Percentiles rank a stretch among this genome's conserved stretches.
phyloP scores from a whole-genome alignment of 2,113 vertebrate species.

The Pomatostomus ruficeps region DNA sequence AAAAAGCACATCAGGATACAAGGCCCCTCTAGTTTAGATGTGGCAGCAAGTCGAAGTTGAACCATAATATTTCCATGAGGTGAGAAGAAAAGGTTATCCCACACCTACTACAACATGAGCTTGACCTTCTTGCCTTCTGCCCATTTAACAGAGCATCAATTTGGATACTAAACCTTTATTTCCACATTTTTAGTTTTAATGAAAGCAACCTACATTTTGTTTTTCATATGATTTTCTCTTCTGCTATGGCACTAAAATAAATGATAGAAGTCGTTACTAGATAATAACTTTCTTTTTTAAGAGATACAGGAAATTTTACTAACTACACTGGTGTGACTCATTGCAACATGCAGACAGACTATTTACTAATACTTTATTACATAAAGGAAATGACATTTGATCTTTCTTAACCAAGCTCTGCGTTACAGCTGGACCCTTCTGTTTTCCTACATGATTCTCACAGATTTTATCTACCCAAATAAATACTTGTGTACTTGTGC shows the following conservation, averaged over 20 bases:
- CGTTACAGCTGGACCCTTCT: neutral
- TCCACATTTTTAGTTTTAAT: neutral
- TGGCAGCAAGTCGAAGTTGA: neutral
- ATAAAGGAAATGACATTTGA: constrained; percentile 53
- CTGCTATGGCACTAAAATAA: neutral
- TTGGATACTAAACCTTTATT: neutral
- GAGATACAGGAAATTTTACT: neutral
- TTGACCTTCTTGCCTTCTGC: neutral
- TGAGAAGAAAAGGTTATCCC: neutral
- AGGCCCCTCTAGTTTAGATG: neutral
- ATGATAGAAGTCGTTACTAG: neutral
- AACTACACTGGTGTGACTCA: neutral
- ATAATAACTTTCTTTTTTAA: neutral
- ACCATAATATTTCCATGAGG: neutral
- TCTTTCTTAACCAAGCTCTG: neutral
- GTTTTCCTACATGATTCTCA: neutral
- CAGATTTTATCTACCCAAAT: constrained; percentile 11
- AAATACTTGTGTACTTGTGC: neutral
- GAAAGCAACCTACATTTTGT: neutral
- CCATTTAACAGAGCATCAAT: neutral
- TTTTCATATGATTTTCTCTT: neutral
- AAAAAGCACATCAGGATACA: neutral
- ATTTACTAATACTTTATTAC: constrained; percentile 14
- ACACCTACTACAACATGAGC: neutral
- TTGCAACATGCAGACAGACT: constrained; percentile 4